Conservation (phyloP, 2,797 vertebrate species). For the Bufotes viridis region DNA sequence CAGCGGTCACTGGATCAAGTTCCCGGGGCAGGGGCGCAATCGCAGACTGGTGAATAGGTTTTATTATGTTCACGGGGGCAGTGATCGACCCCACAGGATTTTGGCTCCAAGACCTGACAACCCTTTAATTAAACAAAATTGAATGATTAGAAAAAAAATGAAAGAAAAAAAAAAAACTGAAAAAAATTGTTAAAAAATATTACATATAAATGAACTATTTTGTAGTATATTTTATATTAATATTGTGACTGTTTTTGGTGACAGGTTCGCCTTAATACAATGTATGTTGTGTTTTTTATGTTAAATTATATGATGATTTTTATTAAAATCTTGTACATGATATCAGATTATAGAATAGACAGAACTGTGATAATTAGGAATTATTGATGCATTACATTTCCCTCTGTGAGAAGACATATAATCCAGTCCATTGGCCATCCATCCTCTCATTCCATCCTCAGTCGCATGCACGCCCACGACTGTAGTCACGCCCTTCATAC, state of each 20-base stretch:
- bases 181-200: not conserved
- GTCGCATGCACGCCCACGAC: conserved; percentile 67
- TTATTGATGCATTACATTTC: conserved; percentile 70
- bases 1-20: too few relatives aligned
- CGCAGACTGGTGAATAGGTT: too few relatives aligned
- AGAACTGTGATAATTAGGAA: conserved; percentile 70
- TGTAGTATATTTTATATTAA: not conserved
- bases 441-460: conserved; percentile 70
- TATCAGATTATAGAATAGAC: conserved; percentile 66
- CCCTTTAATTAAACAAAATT: not conserved
- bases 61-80: too few relatives aligned
- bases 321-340: conserved; percentile 65
- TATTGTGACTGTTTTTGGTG: not conserved
- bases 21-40: too few relatives aligned
- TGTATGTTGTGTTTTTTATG: not conserved
- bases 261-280: conserved; percentile 9
- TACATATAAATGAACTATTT: not conserved
- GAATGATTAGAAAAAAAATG: not conserved
- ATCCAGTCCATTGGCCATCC: conserved; percentile 68
- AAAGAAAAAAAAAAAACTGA: too few relatives aligned
- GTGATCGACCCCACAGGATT: too few relatives aligned
- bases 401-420: conserved; percentile 70
- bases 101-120: too few relatives aligned
- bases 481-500: conserved; percentile 54
- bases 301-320: conserved; percentile 40